phyloP scores from a whole-genome alignment of 2,888 invertebrate species.

The Aricia artaxerxes region DNA sequence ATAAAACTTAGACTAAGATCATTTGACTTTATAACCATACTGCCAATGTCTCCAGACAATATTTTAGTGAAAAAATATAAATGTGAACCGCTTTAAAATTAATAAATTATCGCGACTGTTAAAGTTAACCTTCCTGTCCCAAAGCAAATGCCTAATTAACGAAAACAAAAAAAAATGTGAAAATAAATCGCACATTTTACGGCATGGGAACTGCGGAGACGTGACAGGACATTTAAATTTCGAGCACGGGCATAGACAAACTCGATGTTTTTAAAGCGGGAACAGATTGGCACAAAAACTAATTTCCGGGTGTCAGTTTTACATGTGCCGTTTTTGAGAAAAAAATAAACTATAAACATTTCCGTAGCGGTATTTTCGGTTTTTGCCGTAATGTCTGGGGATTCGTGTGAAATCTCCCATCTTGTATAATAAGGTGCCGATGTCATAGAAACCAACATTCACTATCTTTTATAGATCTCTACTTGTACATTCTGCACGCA shows the following conservation, averaged over 20 bases:
- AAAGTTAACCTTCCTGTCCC: not conserved
- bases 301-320: slow-evolving; percentile 28
- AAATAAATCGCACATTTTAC: slow-evolving; percentile 26
- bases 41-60: too few species aligned
- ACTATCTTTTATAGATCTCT: slow-evolving; percentile 41
- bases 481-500: slow-evolving; percentile 60
- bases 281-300: slow-evolving; percentile 25
- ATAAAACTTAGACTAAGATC: too few species aligned
- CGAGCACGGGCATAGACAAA: slow-evolving; percentile 22
- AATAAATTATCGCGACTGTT: not conserved
- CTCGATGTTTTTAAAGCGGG: slow-evolving; percentile 10
- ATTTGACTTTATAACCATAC: too few species aligned
- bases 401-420: slow-evolving; percentile 40
- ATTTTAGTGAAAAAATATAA: too few species aligned
- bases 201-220: slow-evolving; percentile 14
- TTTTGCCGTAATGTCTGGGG: slow-evolving; percentile 48
- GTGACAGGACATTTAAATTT: slow-evolving; percentile 10
- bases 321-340: slow-evolving; percentile 11
- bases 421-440: slow-evolving; percentile 39
- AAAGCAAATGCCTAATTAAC: slow-evolving; percentile 11
- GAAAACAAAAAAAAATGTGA: not conserved
- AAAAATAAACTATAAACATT: slow-evolving; percentile 45
- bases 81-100: not conserved
- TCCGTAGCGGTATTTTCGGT: slow-evolving; percentile 61
- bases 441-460: slow-evolving; percentile 46